Conservation (phyloP, 2,888 invertebrate species). For the Metellina segmentata region DNA sequence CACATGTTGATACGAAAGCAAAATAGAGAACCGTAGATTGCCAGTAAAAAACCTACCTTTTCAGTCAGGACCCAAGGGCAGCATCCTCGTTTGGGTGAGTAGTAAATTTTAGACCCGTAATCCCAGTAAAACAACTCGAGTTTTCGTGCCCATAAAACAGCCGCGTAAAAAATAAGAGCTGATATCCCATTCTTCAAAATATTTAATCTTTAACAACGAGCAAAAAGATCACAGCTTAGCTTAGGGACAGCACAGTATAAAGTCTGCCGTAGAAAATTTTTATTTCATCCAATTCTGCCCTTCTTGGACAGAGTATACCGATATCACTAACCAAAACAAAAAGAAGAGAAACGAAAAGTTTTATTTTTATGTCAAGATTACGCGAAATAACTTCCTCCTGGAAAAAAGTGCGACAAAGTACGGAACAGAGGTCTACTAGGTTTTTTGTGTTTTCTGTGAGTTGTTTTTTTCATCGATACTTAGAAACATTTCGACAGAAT, state of each 20-base stretch:
- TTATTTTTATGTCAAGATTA: slow-evolving; percentile 1
- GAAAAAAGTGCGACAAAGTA: not conserved
- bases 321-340: not conserved
- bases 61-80: not conserved
- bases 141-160: not conserved
- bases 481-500: not conserved
- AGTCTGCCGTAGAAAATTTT: not conserved
- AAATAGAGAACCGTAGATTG: not conserved
- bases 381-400: not conserved
- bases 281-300: not conserved
- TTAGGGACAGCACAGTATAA: not conserved
- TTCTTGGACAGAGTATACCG: not conserved
- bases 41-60: not conserved
- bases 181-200: not conserved
- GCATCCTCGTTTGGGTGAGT: not conserved
- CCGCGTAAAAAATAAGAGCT: not conserved
- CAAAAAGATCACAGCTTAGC: not conserved
- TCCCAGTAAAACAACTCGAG: not conserved
- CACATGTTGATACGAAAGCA: not conserved
- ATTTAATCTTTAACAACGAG: not conserved
- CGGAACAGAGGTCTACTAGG: not conserved
- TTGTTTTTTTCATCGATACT: not conserved
- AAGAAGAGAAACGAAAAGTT: not conserved
- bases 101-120: not conserved
- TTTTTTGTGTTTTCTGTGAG: not conserved